Base-by-base conservation (phyloP, 92 coral and sea anemone genomes). In the Epizoanthus scotinus region DNA sequence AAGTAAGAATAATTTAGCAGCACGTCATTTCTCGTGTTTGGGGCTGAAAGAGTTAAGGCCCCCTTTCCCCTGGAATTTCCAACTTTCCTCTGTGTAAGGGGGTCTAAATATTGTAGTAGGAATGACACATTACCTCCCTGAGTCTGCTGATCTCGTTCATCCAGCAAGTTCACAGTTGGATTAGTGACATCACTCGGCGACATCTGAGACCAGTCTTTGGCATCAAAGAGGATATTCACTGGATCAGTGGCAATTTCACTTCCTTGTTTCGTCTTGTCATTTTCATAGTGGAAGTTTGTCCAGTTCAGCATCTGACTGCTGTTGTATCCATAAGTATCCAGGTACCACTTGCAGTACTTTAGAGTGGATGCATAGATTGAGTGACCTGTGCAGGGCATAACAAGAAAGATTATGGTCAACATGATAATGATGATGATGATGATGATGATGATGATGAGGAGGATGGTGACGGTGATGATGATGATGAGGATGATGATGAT, bases 241-340 rank as follows among this genome's bases (percentile, higher is more conserved):
- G 94, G 89, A 70, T 87, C 91, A 25, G 94, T 90, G 15, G 90
- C 86, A 53, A 90, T 84, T 66, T 90, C 94, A 81, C 52, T 53
- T 14, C 89, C 89, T 6, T 52, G 82, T 53, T 86, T 60, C 27
- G 82, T 77, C 54, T 88, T 71, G 58, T 58, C 73, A 81, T 86
- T 86, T 85, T 90, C 85, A 63, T 90, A 90, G 27, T 87, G 86
- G 72, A 90, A 90, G 78, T 86, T 87, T 1, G 87, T 84, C 94
- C 94, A 90, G 81, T 90, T 85, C 42, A 90, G 75, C 29, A 86
- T 40, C 75, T 86, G 86, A 18, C 55, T 71, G 71, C 78, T 61
- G n/a, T 86, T 84, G 34, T 81, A 81, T 0, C 89, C 89, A 65
- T 80, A 86, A 3, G 77, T 85, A 60, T 81, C 86, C 86, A 86